Conservation (phyloP, 2,888 invertebrate genomes). For the Alviniconcha strummeri region DNA sequence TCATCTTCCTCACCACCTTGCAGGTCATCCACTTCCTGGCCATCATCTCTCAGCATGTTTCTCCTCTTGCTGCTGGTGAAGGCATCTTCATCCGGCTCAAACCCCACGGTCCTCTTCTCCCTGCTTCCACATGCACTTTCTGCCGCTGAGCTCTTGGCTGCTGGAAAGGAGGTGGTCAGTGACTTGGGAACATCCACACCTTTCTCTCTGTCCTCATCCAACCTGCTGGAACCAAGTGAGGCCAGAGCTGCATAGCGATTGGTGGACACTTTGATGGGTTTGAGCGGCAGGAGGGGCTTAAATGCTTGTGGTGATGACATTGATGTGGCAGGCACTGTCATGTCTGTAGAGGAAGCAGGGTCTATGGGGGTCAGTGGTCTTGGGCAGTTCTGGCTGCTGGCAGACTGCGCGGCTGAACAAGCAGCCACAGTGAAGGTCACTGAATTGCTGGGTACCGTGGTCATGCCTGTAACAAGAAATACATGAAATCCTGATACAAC, state of each 20-base stretch:
- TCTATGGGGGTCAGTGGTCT: too few species aligned
- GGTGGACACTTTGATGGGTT: slow-evolving; percentile 22
- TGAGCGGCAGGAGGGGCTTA: slow-evolving; percentile 7
- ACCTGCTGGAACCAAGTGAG: not conserved
- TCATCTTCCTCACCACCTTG: not conserved
- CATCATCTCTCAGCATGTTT: not conserved
- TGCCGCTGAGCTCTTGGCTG: not conserved
- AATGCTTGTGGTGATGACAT: not conserved
- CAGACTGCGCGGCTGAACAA: too few species aligned
- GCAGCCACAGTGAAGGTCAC: too few species aligned
- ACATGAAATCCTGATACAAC: too few species aligned
- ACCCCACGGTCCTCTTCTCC: slow-evolving; percentile 4
- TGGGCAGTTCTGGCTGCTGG: too few species aligned
- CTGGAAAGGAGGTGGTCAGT: not conserved
- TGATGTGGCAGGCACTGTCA: not conserved
- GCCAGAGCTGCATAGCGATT: slow-evolving; percentile 17
- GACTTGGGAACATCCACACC: not conserved
- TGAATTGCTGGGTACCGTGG: too few species aligned
- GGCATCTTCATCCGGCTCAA: not conserved
- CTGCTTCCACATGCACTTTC: not conserved
- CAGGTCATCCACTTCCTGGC: not conserved
- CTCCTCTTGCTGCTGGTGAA: not conserved
- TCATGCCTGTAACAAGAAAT: too few species aligned
- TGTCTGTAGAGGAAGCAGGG: not conserved
- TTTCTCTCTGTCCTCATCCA: not conserved